Evolutionary conservation across 2,113 vertebrate species (phyloP), one percentile per base, ranked within the genome.

Genomic region (Corydoras sp.): DNA sequence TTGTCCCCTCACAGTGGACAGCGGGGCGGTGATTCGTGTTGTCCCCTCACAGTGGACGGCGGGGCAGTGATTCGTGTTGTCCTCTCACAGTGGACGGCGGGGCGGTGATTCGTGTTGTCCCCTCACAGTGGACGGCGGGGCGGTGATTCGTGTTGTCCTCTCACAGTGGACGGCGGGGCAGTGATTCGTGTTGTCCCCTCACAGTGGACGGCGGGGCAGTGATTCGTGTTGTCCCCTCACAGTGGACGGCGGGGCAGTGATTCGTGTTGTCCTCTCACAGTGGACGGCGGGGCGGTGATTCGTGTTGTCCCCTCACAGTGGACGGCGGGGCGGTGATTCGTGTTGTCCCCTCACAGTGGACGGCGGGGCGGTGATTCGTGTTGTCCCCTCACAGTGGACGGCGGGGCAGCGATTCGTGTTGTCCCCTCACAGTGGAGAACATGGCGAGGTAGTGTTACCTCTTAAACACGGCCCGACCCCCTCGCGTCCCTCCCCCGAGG

Each of bases 401-500:
- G 63, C 32, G 51, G 71, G 63, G 68, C 80, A 78, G 83, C 78
- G 73, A 73, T 61, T 53, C 72, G 69, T 71, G 61, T 51, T 69
- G 77, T 65, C 80, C 79, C 78, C 55, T 65, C 80, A 79, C 75
- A 79, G 79, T 81, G 75, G 71, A 75, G 80, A 85, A 81, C 72
- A 82, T 82, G 84, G 80, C 80, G 73, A 79, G 78, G 77, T 79
- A 81, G 74, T 69, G 74, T 85, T 90, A 85, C 85, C 81, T 83
- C 88, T 86, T 83, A 90, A 89, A 85, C 60, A 72, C 76, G 66
- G 67, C 68, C 51, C 76, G 32, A 24, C 18, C 18, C 18, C 13
- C 12, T 50, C 61, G 58, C 66, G 67, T 58, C 69, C 43, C 62
- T n/a, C 75, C 64, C 54, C 53, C 68, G 77, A 83, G 77, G 78